Base-by-base conservation (phyloP, 2,113 vertebrate species). In the Raja brachyura region DNA sequence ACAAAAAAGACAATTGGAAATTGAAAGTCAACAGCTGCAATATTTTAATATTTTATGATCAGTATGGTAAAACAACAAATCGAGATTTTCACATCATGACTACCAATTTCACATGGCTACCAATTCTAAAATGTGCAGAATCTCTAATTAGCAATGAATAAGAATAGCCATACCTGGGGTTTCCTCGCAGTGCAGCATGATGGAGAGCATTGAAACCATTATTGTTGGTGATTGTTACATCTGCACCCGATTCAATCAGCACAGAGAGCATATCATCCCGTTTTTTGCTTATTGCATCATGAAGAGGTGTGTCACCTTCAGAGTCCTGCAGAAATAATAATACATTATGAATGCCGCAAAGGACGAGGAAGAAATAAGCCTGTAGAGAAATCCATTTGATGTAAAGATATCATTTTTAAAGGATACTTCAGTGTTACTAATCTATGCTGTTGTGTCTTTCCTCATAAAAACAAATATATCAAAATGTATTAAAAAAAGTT, bases 161-260 rank as follows among this genome's bases (percentile, higher is more conserved):
- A 18, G 70, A 92, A 92, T 66, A 93, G 77, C 93, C 94, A 14
- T 96, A 99, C 98, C 99, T 99, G 94, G 99, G 99, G 94, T 99
- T 99, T 95, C 99, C 99, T 95, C 99, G 97, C 56, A 99, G 96
- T 2, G 99, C 98, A 7, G 99, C 99, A 0, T 99, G 99, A 94
- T 99, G 99, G 90, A 99, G 97, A 88, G 99, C 99, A 93, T 99
- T 99, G 95, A 99, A 99, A 4, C 99, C 99, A 1, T 99, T 99
- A 94, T 99, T 99, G 96, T 99, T 99, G 93, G 99, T 99, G 95
- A 99, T 99, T 75, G 99, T 99, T 94, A 99, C 98, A 93, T 99
- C 99, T 48, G 99, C 99, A 28, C 98, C 98, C 31, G 98, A 98
- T 95, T 99, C 99, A 93, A 99, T 95, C 94, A 99, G 95, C 20